phyloP scores from a whole-genome alignment of 2,888 invertebrate genomes.

The Atethmia centrago region DNA sequence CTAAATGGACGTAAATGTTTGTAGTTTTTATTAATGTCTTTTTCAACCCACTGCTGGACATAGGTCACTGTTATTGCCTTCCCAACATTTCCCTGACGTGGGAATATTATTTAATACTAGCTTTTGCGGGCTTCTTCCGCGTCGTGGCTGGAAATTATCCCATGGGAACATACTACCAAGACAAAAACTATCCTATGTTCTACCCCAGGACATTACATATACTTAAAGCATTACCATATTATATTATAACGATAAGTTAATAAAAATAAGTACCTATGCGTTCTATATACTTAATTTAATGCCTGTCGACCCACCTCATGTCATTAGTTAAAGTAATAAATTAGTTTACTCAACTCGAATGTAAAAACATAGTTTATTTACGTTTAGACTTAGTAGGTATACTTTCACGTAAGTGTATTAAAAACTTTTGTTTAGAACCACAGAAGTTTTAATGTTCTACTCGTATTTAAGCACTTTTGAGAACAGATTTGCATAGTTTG shows the following conservation, averaged over 20 bases:
- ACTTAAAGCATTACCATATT: not conserved
- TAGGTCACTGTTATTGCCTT: not conserved
- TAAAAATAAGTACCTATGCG: conserved; percentile 5
- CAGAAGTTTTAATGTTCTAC: conserved; percentile 39
- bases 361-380: conserved; percentile 18
- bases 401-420: conserved; percentile 30
- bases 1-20: not conserved
- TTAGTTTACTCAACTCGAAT: conserved; percentile 32
- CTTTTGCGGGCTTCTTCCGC: not conserved
- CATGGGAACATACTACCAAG: not conserved
- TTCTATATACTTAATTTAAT: conserved; percentile 13
- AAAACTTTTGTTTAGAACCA: conserved; percentile 36
- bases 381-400: not conserved
- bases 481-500: conserved; percentile 38
- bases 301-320: conserved; percentile 17
- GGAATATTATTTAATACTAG: not conserved
- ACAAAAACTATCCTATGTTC: not conserved
- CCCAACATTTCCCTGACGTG: not conserved
- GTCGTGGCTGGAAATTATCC: not conserved
- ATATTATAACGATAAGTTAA: conserved; percentile 17
- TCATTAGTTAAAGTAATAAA: conserved; percentile 40
- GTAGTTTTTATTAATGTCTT: not conserved
- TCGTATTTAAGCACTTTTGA: conserved; percentile 31
- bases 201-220: too few species aligned
- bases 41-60: not conserved